These are phyloP conservation scores for Micromesistius poutassou DNA, from an alignment of 2,797 vertebrate species.

Conservation along the genomic window DNA sequence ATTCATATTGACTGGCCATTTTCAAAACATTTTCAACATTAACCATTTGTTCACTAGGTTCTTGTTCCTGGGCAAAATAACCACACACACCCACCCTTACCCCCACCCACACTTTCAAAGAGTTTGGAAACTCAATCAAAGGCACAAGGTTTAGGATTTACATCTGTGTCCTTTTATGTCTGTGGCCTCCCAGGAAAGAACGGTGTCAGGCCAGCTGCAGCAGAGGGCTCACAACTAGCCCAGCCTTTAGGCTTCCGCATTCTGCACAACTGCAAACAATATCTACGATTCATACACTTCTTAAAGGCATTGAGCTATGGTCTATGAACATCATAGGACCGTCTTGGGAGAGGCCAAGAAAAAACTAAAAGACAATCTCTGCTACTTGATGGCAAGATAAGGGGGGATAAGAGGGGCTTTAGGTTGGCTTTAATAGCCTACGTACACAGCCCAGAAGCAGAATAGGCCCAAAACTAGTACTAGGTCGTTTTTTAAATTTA, in stretches of 20 bases:
- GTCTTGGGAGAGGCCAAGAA: conserved; percentile 36
- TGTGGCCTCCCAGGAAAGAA: conserved; percentile 70
- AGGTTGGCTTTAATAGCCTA: conserved; percentile 17
- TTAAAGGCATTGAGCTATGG: conserved; percentile 57
- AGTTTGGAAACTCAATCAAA: conserved; percentile 73
- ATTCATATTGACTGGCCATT: too few relatives aligned
- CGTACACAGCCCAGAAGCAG: conserved; percentile 7
- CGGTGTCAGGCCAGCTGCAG: conserved; percentile 69
- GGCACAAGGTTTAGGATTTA: conserved; percentile 75
- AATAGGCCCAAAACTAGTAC: conserved; percentile 16
- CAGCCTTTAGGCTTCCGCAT: conserved; percentile 61
- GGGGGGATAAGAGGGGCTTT: conserved; percentile 7
- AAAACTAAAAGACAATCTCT: conserved; percentile 43
- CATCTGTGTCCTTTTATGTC: conserved; percentile 76
- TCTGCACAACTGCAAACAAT: conserved; percentile 64
- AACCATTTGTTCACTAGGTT: too few relatives aligned
- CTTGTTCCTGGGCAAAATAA: conserved; percentile 47
- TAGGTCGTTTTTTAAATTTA: conserved; percentile 35
- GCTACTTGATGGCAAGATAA: conserved; percentile 39
- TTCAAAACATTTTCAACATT: too few relatives aligned
- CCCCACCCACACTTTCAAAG: conserved; percentile 72
- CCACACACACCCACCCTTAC: conserved; percentile 47
- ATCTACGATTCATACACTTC: conserved; percentile 63
- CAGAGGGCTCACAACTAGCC: conserved; percentile 61
- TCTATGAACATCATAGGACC: conserved; percentile 57